Evolutionary conservation across 2,113 vertebrate species (phyloP).

Genomic region (Lanius collurio): DNA sequence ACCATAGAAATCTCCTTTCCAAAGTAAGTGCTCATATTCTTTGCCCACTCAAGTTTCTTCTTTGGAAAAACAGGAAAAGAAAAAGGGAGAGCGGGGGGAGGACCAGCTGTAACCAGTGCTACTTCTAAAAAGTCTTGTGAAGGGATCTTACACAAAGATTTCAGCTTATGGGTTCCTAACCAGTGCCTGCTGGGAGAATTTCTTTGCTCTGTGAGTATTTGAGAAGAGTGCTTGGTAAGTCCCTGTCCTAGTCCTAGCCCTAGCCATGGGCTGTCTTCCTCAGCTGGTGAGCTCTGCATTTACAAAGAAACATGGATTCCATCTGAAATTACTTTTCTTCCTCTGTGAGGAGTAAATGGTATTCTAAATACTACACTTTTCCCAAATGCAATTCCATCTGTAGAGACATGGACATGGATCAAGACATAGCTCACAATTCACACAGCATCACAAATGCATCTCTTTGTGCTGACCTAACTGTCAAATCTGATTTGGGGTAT

Average conservation of each 20-base stretch:
- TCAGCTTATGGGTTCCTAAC: neutral
- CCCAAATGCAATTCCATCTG: neutral
- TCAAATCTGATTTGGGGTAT: neutral
- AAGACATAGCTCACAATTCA: neutral
- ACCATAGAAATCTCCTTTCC: neutral
- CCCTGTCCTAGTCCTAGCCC: neutral
- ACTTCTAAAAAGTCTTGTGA: neutral
- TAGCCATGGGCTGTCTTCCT: neutral
- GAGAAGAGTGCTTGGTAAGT: neutral
- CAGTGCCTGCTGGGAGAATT: neutral
- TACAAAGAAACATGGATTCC: neutral
- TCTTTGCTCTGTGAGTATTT: neutral
- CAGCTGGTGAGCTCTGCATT: neutral
- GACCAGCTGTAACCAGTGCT: neutral
- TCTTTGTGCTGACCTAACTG: neutral
- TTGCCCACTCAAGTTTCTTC: neutral
- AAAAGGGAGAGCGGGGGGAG: fast-evolving
- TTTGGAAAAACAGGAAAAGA: neutral
- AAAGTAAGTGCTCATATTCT: neutral
- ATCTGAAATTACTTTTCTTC: neutral
- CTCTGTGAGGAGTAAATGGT: neutral
- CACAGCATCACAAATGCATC: neutral
- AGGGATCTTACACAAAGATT: neutral
- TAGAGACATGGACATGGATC: neutral
- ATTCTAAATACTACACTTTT: neutral